These are phyloP conservation scores for Kryptopterus vitreolus DNA, from an alignment of 2,797 vertebrate genomes.

Conservation along the genomic window DNA sequence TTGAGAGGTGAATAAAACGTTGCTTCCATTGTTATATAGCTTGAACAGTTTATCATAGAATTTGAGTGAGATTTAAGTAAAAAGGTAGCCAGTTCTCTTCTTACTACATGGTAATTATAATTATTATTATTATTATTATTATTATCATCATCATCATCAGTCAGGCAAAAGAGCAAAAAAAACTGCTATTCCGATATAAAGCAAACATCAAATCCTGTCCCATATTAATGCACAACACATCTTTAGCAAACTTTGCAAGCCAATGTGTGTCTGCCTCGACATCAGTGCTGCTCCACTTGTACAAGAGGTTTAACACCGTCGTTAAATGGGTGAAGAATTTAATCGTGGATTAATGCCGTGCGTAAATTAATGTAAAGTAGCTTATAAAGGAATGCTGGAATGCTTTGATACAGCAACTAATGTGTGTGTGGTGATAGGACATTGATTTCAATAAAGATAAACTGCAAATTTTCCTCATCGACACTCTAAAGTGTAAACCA, in stretches of 20 bases:
- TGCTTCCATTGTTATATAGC: not conserved
- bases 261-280: not conserved
- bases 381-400: constrained; percentile 8
- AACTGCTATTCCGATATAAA: not conserved
- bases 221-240: not conserved
- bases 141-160: too few species aligned
- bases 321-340: not conserved
- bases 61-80: not conserved
- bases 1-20: not conserved
- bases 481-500: not conserved
- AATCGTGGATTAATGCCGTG: constrained; percentile 6
- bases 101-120: not conserved
- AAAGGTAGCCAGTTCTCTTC: not conserved
- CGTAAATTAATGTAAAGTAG: not conserved
- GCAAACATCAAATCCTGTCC: not conserved
- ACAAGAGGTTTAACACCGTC: not conserved
- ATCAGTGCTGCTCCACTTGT: not conserved
- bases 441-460: constrained; percentile 33
- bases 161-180: too few species aligned
- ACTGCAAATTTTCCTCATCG: constrained; percentile 7
- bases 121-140: not conserved
- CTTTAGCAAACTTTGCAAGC: not conserved
- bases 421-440: constrained; percentile 2
- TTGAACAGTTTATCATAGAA: too few species aligned
- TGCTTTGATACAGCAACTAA: constrained; percentile 19